Evolutionary conservation across 1,140 invertebrate species (phyloP).

Genomic region (Dufourea novaeangliae): DNA sequence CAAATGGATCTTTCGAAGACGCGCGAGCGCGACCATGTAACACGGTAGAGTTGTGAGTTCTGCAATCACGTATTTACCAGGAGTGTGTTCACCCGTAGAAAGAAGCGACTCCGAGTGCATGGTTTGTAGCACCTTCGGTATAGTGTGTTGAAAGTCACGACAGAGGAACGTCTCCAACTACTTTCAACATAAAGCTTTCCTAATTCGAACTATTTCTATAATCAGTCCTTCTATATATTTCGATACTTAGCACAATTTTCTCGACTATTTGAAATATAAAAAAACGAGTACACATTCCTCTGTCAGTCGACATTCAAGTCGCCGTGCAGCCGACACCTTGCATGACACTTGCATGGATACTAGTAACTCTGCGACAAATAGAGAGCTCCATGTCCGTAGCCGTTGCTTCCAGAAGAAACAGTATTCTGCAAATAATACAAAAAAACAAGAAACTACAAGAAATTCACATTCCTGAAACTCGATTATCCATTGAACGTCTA

Average conservation of each 20-base stretch:
- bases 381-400: constrained; percentile 44
- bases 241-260: too few species aligned
- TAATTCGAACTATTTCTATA: too few species aligned
- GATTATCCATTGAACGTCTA: too few species aligned
- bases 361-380: constrained; percentile 50
- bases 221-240: too few species aligned
- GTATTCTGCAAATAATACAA: neutral
- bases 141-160: constrained; percentile 37
- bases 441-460: neutral
- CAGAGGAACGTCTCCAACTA: constrained; percentile 16
- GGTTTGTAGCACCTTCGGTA: constrained; percentile 50
- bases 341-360: constrained; percentile 64
- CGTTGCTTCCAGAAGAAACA: constrained; percentile 28
- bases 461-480: neutral
- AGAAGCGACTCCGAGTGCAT: constrained; percentile 53
- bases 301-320: constrained; percentile 41
- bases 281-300: constrained; percentile 20
- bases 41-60: constrained; percentile 41
- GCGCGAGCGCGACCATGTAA: constrained; percentile 5
- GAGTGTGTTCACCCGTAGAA: constrained; percentile 40
- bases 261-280: too few species aligned
- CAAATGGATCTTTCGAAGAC: neutral
- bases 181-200: neutral
- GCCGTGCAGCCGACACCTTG: constrained; percentile 53
- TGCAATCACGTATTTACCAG: constrained; percentile 46